Conservation (phyloP, 2,888 invertebrate species). For the Diaphora mendica region DNA sequence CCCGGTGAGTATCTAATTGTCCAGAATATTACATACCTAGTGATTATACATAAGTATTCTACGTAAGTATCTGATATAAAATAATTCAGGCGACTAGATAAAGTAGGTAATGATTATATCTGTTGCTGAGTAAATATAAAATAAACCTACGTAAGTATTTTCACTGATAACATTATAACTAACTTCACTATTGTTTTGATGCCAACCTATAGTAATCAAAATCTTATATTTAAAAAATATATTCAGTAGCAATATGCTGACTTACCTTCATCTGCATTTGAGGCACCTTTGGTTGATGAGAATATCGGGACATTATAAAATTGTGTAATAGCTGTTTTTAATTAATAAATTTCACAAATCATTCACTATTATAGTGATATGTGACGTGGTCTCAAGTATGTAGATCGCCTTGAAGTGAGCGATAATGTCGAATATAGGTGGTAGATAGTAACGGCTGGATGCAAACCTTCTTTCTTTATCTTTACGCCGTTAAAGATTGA, state of each 20-base stretch:
- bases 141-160: neutral
- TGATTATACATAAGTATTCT: neutral
- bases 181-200: conserved; percentile 58
- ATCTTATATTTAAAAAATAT: neutral
- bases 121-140: neutral
- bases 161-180: conserved; percentile 16
- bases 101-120: neutral
- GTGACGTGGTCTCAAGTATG: conserved; percentile 49
- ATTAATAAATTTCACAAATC: neutral
- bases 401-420: conserved; percentile 67
- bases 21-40: neutral
- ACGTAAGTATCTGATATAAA: neutral
- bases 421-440: conserved; percentile 47
- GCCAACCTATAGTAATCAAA: neutral
- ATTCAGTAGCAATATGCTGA: conserved; percentile 21
- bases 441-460: conserved; percentile 35
- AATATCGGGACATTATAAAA: conserved; percentile 40
- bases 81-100: neutral
- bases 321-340: neutral
- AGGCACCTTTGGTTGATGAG: conserved; percentile 58
- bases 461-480: conserved; percentile 42
- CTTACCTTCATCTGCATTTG: conserved; percentile 65
- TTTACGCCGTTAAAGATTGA: conserved; percentile 41
- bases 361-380: neutral
- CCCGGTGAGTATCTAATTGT: neutral